Evolutionary conservation across 2,797 vertebrate species (phyloP).

Genomic region (Taeniopygia guttata): DNA sequence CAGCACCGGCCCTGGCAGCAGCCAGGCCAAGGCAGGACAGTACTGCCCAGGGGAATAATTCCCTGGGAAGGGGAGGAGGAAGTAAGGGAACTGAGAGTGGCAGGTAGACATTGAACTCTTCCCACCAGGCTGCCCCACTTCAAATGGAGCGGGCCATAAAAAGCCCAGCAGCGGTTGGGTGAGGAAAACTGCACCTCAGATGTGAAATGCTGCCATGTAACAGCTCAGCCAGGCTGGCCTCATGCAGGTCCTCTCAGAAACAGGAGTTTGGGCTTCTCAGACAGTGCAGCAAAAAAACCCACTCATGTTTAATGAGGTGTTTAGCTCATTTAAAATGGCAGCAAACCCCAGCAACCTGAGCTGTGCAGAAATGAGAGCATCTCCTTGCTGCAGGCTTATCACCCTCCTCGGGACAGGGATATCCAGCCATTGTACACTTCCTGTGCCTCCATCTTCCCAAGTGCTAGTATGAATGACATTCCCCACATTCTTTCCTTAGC

Average conservation of each 20-base stretch:
- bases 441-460: not conserved
- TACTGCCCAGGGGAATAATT: not conserved
- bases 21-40: not conserved
- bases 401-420: not conserved
- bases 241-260: not conserved
- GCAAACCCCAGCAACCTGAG: not conserved
- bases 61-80: not conserved
- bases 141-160: not conserved
- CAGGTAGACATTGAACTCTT: not conserved
- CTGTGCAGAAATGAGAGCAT: fast-evolving
- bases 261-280: not conserved
- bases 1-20: not conserved
- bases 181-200: not conserved
- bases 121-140: not conserved
- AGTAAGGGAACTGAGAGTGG: not conserved
- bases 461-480: constrained; percentile 28
- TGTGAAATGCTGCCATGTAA: not conserved
- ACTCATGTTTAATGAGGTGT: not conserved
- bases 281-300: fast-evolving
- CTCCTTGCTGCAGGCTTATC: not conserved
- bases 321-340: not conserved
- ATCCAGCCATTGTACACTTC: not conserved
- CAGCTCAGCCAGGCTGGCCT: not conserved
- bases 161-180: not conserved
- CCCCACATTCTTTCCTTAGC: constrained; percentile 15